phyloP scores from a whole-genome alignment of 2,113 vertebrate species.

The Psophia crepitans region DNA sequence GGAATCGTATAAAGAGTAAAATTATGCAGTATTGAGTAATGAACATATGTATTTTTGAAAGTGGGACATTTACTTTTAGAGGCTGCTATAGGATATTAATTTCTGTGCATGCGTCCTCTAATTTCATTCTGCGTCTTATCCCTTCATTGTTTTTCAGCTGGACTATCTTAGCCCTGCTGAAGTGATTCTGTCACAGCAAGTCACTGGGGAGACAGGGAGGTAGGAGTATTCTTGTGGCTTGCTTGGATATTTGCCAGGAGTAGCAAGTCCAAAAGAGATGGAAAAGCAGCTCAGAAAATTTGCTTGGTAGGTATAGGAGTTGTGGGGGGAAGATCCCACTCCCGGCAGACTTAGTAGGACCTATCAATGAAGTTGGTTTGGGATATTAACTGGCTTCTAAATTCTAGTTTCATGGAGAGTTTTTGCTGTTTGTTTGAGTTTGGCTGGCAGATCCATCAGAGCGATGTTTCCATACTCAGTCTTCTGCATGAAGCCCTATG shows the following conservation, averaged over 20 bases:
- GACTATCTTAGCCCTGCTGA: not conserved
- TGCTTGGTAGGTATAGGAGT: not conserved
- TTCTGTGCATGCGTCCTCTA: not conserved
- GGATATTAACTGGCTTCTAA: not conserved
- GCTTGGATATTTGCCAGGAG: not conserved
- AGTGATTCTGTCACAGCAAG: not conserved
- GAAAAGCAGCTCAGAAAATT: not conserved
- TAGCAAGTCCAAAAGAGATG: not conserved
- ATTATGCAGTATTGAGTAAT: not conserved
- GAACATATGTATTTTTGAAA: rapidly evolving
- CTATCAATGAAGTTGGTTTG: not conserved
- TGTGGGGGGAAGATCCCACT: not conserved
- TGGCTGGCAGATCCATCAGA: not conserved
- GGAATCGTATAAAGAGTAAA: not conserved
- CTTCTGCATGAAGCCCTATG: not conserved
- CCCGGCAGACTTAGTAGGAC: not conserved
- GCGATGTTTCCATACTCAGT: not conserved
- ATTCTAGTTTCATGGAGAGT: not conserved
- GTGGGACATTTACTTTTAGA: not conserved
- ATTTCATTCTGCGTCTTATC: not conserved
- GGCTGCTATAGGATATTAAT: not conserved
- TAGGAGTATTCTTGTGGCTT: not conserved
- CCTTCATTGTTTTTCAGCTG: not conserved
- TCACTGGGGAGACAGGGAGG: not conserved
- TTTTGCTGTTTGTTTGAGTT: not conserved